Evolutionary conservation across 1,140 invertebrate genomes (phyloP), one percentile per base, ranked within the genome.

Genomic region (Ctenoplectra terminalis): DNA sequence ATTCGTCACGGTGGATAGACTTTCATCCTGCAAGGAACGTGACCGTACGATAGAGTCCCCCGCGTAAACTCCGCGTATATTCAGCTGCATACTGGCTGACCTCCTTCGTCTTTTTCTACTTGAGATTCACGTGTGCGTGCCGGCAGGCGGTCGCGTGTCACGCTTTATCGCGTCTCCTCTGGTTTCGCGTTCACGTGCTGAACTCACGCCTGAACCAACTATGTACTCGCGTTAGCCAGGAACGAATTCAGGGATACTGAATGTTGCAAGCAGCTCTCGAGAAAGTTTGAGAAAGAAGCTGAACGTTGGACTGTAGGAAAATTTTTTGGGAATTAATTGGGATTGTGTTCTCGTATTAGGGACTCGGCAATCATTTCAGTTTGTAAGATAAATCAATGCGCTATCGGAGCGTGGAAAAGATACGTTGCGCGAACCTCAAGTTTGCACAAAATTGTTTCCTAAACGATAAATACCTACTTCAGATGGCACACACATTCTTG

Each of bases 141-240:
- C 29, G 69, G 50, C 46, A 23, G 73, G 52, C 60, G 43, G 61
- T 83, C 76, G 73, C 79, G 77, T 81, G 73, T 86, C 82, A 81
- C 76, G 82, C 75, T 78, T 84, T 66, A 73, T 75, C 52, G 74
- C 83, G 54, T 58, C 31, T 52, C 52, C 66, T 56, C 73, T 52
- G n/a, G 70, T 54, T 46, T 58, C 78, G 70, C 58, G 56, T 61
- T 85, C 74, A 82, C 74, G 70, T 85, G 79, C 66, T 63, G 20
- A 17, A 7, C n/a, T 23, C 48, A 31, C 61, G 29, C 20, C 43
- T 26, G 58, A 61, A 61, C 58, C 20, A 20, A 8, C 34, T 29
- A n/a, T n/a, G n/a, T 52, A 70, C 52, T 63, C 11, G 20, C 40
- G 23, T 46, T 34, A 34, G n/a, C 29, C 29, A 34, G 17, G 13